phyloP scores from a whole-genome alignment of 2,113 vertebrate genomes.

The Colaptes auratus region DNA sequence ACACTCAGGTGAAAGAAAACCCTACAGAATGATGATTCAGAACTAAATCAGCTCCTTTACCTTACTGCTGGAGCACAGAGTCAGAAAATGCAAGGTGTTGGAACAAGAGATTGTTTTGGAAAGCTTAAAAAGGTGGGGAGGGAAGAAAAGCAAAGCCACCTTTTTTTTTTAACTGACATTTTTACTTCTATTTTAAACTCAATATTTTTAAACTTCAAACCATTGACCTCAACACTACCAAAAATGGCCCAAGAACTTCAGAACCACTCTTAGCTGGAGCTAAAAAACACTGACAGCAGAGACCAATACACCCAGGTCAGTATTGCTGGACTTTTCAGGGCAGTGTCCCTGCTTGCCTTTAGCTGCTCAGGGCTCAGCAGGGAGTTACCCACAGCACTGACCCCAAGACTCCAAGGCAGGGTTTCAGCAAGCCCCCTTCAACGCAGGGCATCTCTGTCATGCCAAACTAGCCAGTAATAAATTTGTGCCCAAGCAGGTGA shows the following conservation, averaged over 20 bases:
- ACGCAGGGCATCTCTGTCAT: slow-evolving; percentile 15
- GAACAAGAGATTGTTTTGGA: background rate
- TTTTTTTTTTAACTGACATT: background rate
- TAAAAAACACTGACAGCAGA: background rate
- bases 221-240: background rate
- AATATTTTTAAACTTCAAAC: background rate
- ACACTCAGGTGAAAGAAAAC: slow-evolving; percentile 36
- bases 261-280: no score
- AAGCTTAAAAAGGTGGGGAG: background rate
- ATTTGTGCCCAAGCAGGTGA: background rate
- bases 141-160: rapidly evolving
- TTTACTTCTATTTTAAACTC: background rate
- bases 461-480: slow-evolving; percentile 21
- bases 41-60: slow-evolving; percentile 8
- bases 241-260: background rate
- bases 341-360: background rate
- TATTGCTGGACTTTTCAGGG: slow-evolving; percentile 20
- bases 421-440: background rate
- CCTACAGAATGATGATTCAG: background rate
- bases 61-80: background rate
- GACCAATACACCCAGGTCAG: background rate
- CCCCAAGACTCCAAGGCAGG: background rate
- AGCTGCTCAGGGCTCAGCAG: slow-evolving; percentile 24
- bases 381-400: slow-evolving; percentile 6
- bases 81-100: background rate